These are phyloP conservation scores for Oriolus oriolus DNA, from an alignment of 2,113 vertebrate species.

Conservation along the genomic window DNA sequence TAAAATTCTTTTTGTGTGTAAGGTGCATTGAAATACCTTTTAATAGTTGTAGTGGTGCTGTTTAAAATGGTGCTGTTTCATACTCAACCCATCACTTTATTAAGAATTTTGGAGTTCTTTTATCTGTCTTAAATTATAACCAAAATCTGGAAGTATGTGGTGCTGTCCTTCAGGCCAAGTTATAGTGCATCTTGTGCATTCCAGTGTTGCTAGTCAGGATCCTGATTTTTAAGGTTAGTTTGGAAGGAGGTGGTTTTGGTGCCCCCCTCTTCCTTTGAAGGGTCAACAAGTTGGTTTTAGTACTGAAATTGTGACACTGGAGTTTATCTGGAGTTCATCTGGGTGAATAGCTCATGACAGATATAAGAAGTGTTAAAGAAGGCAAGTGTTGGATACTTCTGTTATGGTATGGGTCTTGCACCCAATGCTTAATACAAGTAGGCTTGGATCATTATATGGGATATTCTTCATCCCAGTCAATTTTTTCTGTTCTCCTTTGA, in stretches of 20 bases:
- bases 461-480: background rate
- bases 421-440: background rate
- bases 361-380: background rate
- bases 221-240: background rate
- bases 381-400: background rate
- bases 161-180: background rate
- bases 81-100: background rate
- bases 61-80: background rate
- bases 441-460: background rate
- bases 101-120: background rate
- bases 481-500: background rate
- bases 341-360: background rate
- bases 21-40: background rate
- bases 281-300: background rate
- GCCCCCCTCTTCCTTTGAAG: rapidly evolving
- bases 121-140: background rate
- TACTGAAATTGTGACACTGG: background rate
- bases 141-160: background rate
- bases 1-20: background rate
- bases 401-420: background rate
- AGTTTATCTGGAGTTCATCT: background rate
- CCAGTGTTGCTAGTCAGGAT: background rate
- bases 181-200: background rate
- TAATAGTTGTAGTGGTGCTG: background rate
- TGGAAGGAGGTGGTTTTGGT: background rate